Evolutionary conservation across 2,797 vertebrate species (phyloP).

Genomic region (Chiroxiphia lanceolata): DNA sequence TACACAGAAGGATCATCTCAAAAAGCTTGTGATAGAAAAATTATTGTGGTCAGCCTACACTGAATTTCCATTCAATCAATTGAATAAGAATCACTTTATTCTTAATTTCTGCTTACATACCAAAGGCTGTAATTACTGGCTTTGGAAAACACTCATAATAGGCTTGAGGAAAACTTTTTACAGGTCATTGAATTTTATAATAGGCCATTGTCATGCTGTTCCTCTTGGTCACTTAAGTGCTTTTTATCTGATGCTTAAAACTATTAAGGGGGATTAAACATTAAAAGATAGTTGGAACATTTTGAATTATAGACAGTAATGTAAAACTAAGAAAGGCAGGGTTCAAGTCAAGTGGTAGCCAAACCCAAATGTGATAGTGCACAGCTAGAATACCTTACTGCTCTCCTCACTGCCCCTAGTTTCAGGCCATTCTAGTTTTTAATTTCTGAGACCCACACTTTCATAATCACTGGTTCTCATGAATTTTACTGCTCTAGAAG

Average conservation of each 20-base stretch:
- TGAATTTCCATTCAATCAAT: background rate
- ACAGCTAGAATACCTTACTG: background rate
- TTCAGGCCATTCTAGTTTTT: background rate
- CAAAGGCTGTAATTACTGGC: background rate
- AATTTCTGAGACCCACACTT: background rate
- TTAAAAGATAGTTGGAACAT: background rate
- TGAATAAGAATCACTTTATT: background rate
- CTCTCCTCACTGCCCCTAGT: background rate
- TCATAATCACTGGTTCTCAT: background rate
- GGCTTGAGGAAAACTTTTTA: background rate
- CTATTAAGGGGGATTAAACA: background rate
- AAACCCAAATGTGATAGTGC: background rate
- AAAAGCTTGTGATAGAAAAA: background rate
- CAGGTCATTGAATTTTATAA: background rate
- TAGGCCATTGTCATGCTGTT: background rate
- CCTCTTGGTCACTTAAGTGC: background rate
- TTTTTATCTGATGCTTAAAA: background rate
- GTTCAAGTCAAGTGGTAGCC: background rate
- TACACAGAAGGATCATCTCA: background rate
- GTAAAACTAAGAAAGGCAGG: background rate
- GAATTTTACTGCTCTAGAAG: background rate
- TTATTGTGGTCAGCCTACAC: background rate
- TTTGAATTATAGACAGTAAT: background rate
- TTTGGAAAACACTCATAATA: background rate
- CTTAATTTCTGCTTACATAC: fast-evolving